Percentiles rank a stretch among this genome's conserved stretches.
Conservation (phyloP, 1,140 invertebrate genomes). For the Drosophila funebris region DNA sequence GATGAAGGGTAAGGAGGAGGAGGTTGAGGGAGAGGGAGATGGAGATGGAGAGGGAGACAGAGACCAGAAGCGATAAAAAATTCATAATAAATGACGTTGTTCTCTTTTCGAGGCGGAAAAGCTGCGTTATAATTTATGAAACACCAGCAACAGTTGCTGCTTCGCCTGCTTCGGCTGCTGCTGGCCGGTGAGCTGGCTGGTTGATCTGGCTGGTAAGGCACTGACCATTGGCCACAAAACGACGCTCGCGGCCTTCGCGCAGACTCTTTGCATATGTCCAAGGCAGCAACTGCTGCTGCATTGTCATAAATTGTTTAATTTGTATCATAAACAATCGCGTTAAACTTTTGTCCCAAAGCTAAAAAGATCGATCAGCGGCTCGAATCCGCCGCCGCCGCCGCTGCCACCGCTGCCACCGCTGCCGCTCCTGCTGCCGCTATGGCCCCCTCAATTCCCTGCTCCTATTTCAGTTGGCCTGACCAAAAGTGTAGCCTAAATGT, state of each 20-base stretch:
- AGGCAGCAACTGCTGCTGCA: slow-evolving; percentile 52
- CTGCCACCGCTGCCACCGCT: neutral
- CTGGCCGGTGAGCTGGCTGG: slow-evolving; percentile 8
- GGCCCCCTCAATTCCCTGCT: neutral
- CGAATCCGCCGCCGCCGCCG: slow-evolving; percentile 16
- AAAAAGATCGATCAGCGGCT: slow-evolving; percentile 82
- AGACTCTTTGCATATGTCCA: slow-evolving; percentile 71
- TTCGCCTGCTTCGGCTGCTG: slow-evolving; percentile 15
- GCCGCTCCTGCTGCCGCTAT: neutral
- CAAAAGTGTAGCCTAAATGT: slow-evolving; percentile 82
- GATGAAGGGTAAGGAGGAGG: neutral
- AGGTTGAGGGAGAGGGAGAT: neutral
- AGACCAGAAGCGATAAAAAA: slow-evolving; percentile 83
- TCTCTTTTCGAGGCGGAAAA: slow-evolving; percentile 67
- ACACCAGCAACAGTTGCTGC: slow-evolving; percentile 64
- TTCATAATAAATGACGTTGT: slow-evolving; percentile 83
- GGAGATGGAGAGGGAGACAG: neutral
- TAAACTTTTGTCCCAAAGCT: slow-evolving; percentile 83
- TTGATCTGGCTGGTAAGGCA: slow-evolving; percentile 35
- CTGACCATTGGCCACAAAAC: slow-evolving; percentile 38
- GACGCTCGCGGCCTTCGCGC: slow-evolving; percentile 60
- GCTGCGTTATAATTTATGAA: slow-evolving; percentile 83
- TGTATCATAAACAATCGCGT: slow-evolving; percentile 84
- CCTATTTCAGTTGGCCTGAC: slow-evolving; percentile 24
- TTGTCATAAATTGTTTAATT: slow-evolving; percentile 84